Percentiles rank a stretch among this genome's conserved stretches.
These are phyloP conservation scores for Carterocephalus palaemon DNA, from an alignment of 2,888 invertebrate species.

Conservation along the genomic window DNA sequence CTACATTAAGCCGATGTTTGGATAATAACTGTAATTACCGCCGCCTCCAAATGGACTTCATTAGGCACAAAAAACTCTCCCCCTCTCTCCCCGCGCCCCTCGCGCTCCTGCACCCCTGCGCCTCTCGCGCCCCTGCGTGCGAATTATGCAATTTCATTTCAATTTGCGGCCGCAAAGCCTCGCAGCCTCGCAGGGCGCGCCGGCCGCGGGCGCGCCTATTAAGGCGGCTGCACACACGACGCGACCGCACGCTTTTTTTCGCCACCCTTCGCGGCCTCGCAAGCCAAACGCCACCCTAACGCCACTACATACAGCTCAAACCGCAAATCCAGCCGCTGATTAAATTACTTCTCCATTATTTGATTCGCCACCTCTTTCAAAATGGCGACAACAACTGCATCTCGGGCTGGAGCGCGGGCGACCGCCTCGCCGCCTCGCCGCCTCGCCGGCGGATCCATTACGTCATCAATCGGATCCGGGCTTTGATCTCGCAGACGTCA, in stretches of 20 bases:
- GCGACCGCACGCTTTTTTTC: conserved; percentile 58
- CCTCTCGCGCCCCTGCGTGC: conserved; percentile 30
- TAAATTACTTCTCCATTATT: conserved; percentile 76
- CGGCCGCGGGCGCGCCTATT: conserved; percentile 42
- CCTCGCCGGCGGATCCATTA: conserved; percentile 2
- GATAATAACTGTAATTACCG: too few species aligned
- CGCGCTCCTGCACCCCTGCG: conserved; percentile 14
- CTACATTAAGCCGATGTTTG: too few species aligned
- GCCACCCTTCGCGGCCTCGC: conserved; percentile 46
- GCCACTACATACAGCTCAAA: conserved; percentile 45
- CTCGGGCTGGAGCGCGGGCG: too few species aligned
- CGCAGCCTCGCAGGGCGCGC: conserved; percentile 29
- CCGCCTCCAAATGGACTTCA: conserved; percentile 55
- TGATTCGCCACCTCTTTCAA: conserved; percentile 76
- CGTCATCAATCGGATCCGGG: conserved; percentile 18
- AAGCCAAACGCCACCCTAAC: conserved; percentile 53
- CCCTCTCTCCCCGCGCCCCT: conserved; percentile 18
- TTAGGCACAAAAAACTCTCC: conserved; percentile 55
- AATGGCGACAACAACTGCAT: conserved; percentile 63
- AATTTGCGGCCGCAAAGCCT: conserved; percentile 60
- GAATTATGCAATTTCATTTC: conserved; percentile 76
- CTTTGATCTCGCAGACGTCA: conserved; percentile 18
- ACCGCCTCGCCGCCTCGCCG: conserved; percentile 5
- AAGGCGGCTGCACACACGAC: conserved; percentile 63
- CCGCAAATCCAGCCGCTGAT: conserved; percentile 46